Percentiles rank a stretch among this genome's conserved stretches.
Conservation (phyloP, 2,888 invertebrate species). For the Kuschelorhynchus macadamiae region DNA sequence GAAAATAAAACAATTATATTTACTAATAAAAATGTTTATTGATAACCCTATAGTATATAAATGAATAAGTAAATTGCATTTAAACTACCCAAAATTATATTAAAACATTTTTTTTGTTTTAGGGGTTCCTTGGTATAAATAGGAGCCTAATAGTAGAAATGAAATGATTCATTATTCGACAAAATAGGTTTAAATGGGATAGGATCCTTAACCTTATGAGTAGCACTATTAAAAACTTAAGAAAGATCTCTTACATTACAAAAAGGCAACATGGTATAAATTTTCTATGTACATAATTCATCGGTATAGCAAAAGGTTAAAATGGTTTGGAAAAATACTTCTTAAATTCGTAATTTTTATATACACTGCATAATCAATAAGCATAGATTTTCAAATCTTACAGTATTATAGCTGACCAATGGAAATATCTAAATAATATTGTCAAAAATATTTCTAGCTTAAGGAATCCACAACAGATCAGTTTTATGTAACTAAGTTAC, state of each 20-base stretch:
- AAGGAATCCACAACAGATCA: too few species aligned
- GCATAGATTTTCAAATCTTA: too few species aligned
- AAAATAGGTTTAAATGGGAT: constrained; percentile 23
- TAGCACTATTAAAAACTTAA: constrained; percentile 53
- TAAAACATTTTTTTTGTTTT: constrained; percentile 30
- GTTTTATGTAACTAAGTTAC: too few species aligned
- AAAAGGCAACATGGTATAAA: constrained; percentile 64
- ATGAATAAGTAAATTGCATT: constrained; percentile 50
- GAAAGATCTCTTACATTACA: constrained; percentile 59
- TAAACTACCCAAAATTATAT: constrained; percentile 39
- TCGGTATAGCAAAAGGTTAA: constrained; percentile 20
- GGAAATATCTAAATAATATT: too few species aligned
- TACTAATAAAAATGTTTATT: constrained; percentile 51
- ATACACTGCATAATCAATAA: background rate
- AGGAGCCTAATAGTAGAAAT: constrained; percentile 28
- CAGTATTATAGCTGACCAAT: too few species aligned
- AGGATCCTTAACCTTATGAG: constrained; percentile 35
- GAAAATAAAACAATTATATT: too few species aligned
- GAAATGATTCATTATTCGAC: constrained; percentile 37
- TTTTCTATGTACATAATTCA: constrained; percentile 49
- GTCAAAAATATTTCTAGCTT: too few species aligned
- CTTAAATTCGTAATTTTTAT: constrained; percentile 15
- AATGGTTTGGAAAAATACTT: constrained; percentile 43
- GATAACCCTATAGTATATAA: constrained; percentile 49
- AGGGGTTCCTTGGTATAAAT: constrained; percentile 7